These are phyloP conservation scores for Drosophila picticornis DNA, from an alignment of 2,888 invertebrate genomes.

Conservation along the genomic window DNA sequence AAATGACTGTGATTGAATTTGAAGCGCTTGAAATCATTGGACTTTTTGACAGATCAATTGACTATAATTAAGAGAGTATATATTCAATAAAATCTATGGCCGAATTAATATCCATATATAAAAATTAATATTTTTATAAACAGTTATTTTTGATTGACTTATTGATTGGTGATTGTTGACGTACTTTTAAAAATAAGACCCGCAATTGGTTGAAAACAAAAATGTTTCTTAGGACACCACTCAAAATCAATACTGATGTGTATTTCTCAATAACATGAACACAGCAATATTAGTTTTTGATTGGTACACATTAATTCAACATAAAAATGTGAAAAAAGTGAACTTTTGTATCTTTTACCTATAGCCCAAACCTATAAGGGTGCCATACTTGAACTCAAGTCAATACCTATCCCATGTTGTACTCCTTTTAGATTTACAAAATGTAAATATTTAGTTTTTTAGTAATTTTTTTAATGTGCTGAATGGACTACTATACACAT, in stretches of 20 bases:
- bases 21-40: background rate
- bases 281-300: background rate
- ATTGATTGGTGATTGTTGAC: background rate
- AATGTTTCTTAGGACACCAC: background rate
- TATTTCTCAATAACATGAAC: background rate
- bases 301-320: background rate
- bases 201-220: background rate
- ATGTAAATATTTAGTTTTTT: background rate
- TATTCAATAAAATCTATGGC: background rate
- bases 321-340: background rate
- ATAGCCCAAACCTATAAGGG: background rate
- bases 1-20: background rate
- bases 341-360: background rate
- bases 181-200: background rate
- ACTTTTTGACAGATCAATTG: background rate
- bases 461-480: background rate
- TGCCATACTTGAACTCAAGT: background rate
- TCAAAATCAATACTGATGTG: background rate
- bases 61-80: background rate
- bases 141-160: background rate
- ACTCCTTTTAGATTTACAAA: rapidly evolving
- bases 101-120: background rate
- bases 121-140: background rate
- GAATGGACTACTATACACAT: background rate
- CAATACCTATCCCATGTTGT: too few relatives aligned